A percentile compares a stretch with the other conserved stretches of the same genome.
These are phyloP conservation scores for Cyphomyrmex costatus DNA, from an alignment of 1,140 invertebrate species.

Conservation along the genomic window DNA sequence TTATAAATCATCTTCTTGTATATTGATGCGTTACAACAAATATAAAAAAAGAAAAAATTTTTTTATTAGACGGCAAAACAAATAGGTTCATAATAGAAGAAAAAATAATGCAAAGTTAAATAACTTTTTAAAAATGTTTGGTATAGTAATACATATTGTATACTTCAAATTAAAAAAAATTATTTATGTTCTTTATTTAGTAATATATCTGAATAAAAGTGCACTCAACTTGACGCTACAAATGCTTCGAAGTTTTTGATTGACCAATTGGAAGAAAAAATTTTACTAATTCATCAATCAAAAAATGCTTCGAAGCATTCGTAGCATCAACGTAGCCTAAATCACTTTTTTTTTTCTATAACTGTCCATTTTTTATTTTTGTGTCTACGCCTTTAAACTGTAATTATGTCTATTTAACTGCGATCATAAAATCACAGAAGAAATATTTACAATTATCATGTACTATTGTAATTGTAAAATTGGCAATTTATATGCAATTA, in stretches of 20 bases:
- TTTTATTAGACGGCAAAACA: not conserved
- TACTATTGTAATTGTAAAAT: not conserved
- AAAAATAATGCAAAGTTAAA: not conserved
- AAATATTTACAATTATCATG: not conserved
- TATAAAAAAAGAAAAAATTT: not conserved
- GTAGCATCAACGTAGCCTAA: no score
- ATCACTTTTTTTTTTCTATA: not conserved
- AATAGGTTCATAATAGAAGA: not conserved
- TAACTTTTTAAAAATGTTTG: not conserved
- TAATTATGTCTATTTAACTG: not conserved
- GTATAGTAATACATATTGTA: not conserved
- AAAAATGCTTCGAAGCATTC: no score
- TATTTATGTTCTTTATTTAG: not conserved
- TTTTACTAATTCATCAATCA: no score
- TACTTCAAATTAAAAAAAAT: no score
- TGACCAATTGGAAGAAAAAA: no score
- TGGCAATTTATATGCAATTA: constrained; percentile 27
- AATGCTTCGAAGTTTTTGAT: no score
- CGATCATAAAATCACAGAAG: no score
- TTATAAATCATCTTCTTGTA: not conserved
- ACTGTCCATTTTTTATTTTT: not conserved
- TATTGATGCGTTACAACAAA: not conserved
- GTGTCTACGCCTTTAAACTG: not conserved
- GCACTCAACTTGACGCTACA: no score
- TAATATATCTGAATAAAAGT: not conserved